Evolutionary conservation across 2,113 vertebrate species (phyloP).

Genomic region (Sisor rabdophorus): DNA sequence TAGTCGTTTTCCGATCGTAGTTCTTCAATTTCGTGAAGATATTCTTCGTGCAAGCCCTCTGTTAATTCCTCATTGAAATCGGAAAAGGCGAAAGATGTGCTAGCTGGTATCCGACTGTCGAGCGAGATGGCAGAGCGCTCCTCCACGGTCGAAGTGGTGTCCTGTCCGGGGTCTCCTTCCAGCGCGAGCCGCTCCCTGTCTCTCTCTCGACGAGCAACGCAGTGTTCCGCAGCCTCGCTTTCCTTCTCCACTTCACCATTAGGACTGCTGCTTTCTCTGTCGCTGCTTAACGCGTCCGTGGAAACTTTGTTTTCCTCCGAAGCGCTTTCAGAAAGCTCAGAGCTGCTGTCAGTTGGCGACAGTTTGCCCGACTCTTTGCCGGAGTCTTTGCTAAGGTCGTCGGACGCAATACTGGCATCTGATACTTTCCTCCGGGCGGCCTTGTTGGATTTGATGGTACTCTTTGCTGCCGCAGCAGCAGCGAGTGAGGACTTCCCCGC

Average conservation of each 20-base stretch:
- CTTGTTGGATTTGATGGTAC: slow-evolving; percentile 55
- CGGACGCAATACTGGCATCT: slow-evolving; percentile 68
- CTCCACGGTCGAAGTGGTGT: slow-evolving; percentile 73
- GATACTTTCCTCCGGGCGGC: slow-evolving; percentile 65
- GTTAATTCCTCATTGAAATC: slow-evolving; percentile 93
- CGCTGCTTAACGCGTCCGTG: slow-evolving; percentile 77
- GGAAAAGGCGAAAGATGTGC: slow-evolving; percentile 91
- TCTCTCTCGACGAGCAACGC: slow-evolving; percentile 35
- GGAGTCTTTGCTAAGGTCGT: slow-evolving; percentile 70
- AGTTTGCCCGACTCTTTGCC: slow-evolving; percentile 71
- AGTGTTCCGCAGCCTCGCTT: slow-evolving; percentile 50
- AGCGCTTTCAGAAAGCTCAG: slow-evolving; percentile 89
- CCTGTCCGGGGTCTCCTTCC: slow-evolving; percentile 61
- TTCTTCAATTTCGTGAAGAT: slow-evolving; percentile 89
- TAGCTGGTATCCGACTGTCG: slow-evolving; percentile 84
- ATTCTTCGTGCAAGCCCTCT: slow-evolving; percentile 83
- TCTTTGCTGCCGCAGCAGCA: slow-evolving; percentile 49
- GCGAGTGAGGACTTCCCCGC: slow-evolving; percentile 45
- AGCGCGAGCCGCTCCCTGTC: slow-evolving; percentile 61
- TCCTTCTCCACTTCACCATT: slow-evolving; percentile 63
- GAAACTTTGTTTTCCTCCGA: slow-evolving; percentile 84
- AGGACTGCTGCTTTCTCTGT: slow-evolving; percentile 74
- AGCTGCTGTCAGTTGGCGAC: slow-evolving; percentile 87
- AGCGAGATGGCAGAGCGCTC: slow-evolving; percentile 80
- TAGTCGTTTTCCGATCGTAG: slow-evolving; percentile 96